These are phyloP conservation scores for Ochropacha duplaris DNA, from an alignment of 2,888 invertebrate genomes.

Conservation along the genomic window DNA sequence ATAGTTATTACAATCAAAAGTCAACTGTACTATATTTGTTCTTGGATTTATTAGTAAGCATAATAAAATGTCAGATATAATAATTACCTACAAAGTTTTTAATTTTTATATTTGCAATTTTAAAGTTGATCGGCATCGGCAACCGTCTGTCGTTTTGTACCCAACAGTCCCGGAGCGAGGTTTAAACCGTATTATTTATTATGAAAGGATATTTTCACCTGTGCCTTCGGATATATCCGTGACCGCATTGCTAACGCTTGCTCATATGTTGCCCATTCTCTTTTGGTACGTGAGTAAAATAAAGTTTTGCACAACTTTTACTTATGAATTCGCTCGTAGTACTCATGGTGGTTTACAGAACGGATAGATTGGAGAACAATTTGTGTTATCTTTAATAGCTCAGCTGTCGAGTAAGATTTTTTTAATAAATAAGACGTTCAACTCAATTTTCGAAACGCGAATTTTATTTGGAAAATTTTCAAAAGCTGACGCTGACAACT, in stretches of 20 bases:
- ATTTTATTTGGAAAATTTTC: too few relatives aligned
- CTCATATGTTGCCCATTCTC: slow-evolving; percentile 72
- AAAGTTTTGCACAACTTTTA: slow-evolving; percentile 53
- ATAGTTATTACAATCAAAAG: too few relatives aligned
- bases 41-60: too few relatives aligned
- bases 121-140: too few relatives aligned
- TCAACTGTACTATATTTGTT: too few relatives aligned
- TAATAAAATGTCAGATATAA: too few relatives aligned
- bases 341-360: slow-evolving; percentile 39
- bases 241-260: slow-evolving; percentile 67
- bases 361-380: slow-evolving; percentile 38
- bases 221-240: slow-evolving; percentile 62
- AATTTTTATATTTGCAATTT: too few relatives aligned
- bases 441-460: too few relatives aligned
- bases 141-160: background rate
- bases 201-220: slow-evolving; percentile 58
- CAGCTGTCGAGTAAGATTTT: background rate
- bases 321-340: slow-evolving; percentile 43
- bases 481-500: too few relatives aligned
- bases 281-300: slow-evolving; percentile 61
- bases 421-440: too few relatives aligned
- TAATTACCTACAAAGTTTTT: too few relatives aligned
- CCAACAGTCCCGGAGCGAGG: slow-evolving; percentile 5
- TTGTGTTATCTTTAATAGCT: background rate
- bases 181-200: slow-evolving; percentile 32